phyloP scores from a whole-genome alignment of 30 jellyfish, hydroid and myxozoan genomes.

The Phacellophora camtschatica region DNA sequence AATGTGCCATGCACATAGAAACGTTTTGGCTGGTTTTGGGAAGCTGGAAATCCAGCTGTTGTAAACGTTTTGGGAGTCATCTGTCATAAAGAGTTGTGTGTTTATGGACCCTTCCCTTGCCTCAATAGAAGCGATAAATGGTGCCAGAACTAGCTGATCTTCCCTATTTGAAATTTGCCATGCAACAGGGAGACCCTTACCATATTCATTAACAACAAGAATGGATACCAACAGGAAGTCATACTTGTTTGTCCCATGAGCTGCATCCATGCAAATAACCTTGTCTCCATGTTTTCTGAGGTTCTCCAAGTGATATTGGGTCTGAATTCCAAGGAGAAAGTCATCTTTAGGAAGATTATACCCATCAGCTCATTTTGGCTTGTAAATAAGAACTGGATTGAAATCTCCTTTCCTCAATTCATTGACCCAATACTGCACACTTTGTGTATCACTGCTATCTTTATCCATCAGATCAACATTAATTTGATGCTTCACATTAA shows the following conservation, averaged over 20 bases:
- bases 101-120: background rate
- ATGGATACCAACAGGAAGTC: conserved; percentile 4
- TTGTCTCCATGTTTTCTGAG: background rate
- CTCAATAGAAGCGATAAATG: conserved; percentile 8
- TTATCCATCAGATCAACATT: conserved; percentile 43
- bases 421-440: conserved; percentile 47
- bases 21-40: background rate
- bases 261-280: conserved; percentile 2
- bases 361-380: conserved; percentile 20
- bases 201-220: conserved; percentile 22
- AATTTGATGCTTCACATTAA: conserved; percentile 21
- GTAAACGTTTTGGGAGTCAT: conserved; percentile 12
- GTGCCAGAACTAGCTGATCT: conserved; percentile 3
- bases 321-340: conserved; percentile 25
- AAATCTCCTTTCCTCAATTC: conserved; percentile 33
- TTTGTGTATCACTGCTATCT: conserved; percentile 8
- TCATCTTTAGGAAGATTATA: conserved; percentile 6
- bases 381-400: conserved; percentile 15
- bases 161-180: conserved; percentile 39
- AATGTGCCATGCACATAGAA: conserved; percentile 29
- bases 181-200: conserved; percentile 45
- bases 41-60: conserved; percentile 6
- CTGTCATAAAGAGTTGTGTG: background rate
- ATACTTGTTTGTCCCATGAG: conserved; percentile 19
- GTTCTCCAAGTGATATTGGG: conserved; percentile 3